Percentiles rank a stretch among this genome's conserved stretches.
phyloP scores from a whole-genome alignment of 2,888 invertebrate genomes.

The Eupelmus urozonus region DNA sequence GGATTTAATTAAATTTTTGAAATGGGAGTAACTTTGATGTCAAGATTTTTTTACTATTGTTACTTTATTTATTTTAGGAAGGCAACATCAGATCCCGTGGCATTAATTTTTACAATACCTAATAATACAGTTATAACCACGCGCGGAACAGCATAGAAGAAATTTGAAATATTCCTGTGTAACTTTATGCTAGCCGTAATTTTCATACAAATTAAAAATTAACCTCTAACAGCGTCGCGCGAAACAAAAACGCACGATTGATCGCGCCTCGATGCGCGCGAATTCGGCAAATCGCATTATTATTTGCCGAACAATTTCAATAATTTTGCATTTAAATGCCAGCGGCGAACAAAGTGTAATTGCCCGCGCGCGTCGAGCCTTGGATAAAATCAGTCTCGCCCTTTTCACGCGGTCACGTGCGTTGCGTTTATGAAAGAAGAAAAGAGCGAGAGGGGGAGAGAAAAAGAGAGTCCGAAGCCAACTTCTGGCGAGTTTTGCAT shows the following conservation, averaged over 20 bases:
- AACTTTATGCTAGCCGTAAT: too few relatives aligned
- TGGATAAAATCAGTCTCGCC: constrained; percentile 33
- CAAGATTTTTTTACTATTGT: too few relatives aligned
- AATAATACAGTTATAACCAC: too few relatives aligned
- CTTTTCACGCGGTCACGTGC: not conserved
- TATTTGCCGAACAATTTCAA: constrained; percentile 44
- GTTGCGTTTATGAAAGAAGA: too few relatives aligned
- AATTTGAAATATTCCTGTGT: too few relatives aligned
- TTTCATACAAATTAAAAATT: constrained; percentile 31
- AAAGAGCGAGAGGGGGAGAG: not conserved
- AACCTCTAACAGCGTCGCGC: not conserved
- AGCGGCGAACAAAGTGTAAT: constrained; percentile 31
- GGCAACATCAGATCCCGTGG: too few relatives aligned
- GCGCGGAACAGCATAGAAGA: too few relatives aligned
- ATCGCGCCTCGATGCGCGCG: not conserved
- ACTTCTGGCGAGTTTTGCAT: constrained; percentile 16
- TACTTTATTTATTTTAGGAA: too few relatives aligned
- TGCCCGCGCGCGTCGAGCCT: constrained; percentile 35
- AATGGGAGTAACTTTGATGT: too few relatives aligned
- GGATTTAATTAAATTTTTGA: too few relatives aligned
- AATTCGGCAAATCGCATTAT: constrained; percentile 37
- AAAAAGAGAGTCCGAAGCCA: not conserved
- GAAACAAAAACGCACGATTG: constrained; percentile 10
- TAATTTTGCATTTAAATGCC: constrained; percentile 49
- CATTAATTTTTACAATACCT: too few relatives aligned